Conservation (phyloP, 23 tunicate genomes). For the Halocynthia aurantium region DNA sequence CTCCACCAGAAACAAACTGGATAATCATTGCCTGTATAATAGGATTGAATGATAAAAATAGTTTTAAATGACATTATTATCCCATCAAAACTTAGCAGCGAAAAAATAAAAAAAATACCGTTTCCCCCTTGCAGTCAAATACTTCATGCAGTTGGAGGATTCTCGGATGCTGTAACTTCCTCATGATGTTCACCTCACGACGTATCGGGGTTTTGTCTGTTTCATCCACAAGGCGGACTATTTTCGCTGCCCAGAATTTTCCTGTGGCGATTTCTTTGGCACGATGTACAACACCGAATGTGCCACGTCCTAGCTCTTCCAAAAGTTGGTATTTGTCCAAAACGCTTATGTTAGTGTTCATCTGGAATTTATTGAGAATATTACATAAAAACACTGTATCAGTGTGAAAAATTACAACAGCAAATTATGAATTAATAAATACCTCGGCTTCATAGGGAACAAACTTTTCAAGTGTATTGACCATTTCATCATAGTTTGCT, state of each 20-base stretch:
- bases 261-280: constrained; percentile 89
- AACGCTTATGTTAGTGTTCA: constrained; percentile 26
- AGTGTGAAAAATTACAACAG: not conserved
- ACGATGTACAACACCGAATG: constrained; percentile 79
- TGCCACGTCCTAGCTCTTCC: constrained; percentile 89
- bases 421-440: not conserved
- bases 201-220: constrained; percentile 59
- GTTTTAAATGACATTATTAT: not conserved
- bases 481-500: constrained; percentile 86
- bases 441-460: constrained; percentile 49
- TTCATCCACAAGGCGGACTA: constrained; percentile 51
- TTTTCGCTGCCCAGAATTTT: constrained; percentile 76
- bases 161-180: constrained; percentile 81
- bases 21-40: constrained; percentile 53
- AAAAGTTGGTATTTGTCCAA: constrained; percentile 84
- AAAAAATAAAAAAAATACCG: not conserved
- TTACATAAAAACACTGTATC: not conserved
- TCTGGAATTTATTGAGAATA: not conserved
- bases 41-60: not conserved
- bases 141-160: constrained; percentile 93
- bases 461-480: constrained; percentile 77
- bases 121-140: constrained; percentile 79
- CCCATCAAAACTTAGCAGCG: not conserved
- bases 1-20: constrained; percentile 90
- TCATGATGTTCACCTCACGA: constrained; percentile 87